These are phyloP conservation scores for Clarias pachynema DNA, from an alignment of 2,797 vertebrate species.

Conservation along the genomic window DNA sequence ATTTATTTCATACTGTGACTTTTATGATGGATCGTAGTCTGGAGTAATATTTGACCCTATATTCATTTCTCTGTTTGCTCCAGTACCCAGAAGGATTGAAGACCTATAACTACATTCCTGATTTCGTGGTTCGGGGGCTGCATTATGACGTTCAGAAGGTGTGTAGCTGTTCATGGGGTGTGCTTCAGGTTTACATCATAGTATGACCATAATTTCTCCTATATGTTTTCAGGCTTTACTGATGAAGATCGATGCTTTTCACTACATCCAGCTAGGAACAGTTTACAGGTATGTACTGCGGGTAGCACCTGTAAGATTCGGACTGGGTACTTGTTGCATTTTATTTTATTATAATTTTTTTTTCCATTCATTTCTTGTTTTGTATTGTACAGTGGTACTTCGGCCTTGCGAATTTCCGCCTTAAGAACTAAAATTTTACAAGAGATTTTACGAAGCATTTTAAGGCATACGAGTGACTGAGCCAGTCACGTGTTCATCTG, in stretches of 20 bases:
- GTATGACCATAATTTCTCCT: constrained; percentile 9
- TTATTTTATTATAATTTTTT: neutral
- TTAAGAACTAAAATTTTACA: too few species aligned
- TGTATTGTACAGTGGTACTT: too few species aligned
- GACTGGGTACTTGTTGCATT: neutral
- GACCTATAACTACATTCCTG: constrained; percentile 90
- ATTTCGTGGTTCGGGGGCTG: constrained; percentile 94
- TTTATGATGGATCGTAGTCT: neutral
- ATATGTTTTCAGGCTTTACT: constrained; percentile 81
- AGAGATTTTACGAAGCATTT: too few species aligned
- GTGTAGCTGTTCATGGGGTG: constrained; percentile 48
- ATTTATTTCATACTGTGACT: too few species aligned
- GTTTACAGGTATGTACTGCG: constrained; percentile 87
- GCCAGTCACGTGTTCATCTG: too few species aligned
- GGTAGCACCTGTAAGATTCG: neutral
- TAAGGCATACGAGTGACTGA: too few species aligned
- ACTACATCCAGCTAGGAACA: constrained; percentile 97
- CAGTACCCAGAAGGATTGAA: constrained; percentile 91
- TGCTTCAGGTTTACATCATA: neutral
- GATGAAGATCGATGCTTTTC: constrained; percentile 99
- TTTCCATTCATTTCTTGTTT: too few species aligned
- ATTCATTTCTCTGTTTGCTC: constrained; percentile 19
- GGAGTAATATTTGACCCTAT: constrained; percentile 19
- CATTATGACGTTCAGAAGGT: constrained; percentile 99
- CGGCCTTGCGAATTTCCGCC: too few species aligned